Base-by-base conservation (phyloP, 2,113 vertebrate genomes). In the Miniopterus natalensis region DNA sequence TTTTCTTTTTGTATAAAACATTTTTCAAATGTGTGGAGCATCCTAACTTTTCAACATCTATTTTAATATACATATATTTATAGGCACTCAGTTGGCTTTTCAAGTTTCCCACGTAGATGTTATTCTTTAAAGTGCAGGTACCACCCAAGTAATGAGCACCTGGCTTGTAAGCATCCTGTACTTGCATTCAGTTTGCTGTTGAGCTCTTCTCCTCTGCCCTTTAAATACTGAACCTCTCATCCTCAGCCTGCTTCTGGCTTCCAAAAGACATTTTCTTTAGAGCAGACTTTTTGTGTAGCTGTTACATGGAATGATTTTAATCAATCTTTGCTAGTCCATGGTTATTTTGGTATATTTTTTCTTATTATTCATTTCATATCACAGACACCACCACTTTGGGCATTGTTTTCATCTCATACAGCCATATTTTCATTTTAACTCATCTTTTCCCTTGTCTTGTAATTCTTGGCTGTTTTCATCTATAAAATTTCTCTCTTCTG, bases 41-140 rank as follows among this genome's bases (percentile, higher is more conserved):
- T 89, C 88, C 87, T 93, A 95, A 93, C 71, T 96, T 96, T 95
- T 96, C 79, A 95, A 79, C 57, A 91, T 96, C 84, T 53, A 78
- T 88, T 97, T 97, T 92, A 49, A 68, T 87, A 57, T 25, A 77
- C 78, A 79, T 68, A 51, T 92, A 90, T 95, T 95, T 97, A 89
- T 88, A 91, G 88, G 85, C 70, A 80, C 65, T 95, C 73, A 51
- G 31, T 71, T 11, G 6, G 77, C 79, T 86, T 92, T 95, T 93
- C 49, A 53, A 31, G 90, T 93, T 86, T 95, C 57, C 66, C 7
- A 2, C n/a, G 18, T 74, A 57, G 89, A 79, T 29, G 17, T 40
- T 74, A 59, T 93, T 93, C 53, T 73, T 73, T 88, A 84, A 93
- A 92, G 66, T 77, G 13, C 25, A 77, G 25, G n/a, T 18, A 42